These are phyloP conservation scores for Coregonus sp. DNA, from an alignment of 2,797 vertebrate genomes.

Conservation along the genomic window DNA sequence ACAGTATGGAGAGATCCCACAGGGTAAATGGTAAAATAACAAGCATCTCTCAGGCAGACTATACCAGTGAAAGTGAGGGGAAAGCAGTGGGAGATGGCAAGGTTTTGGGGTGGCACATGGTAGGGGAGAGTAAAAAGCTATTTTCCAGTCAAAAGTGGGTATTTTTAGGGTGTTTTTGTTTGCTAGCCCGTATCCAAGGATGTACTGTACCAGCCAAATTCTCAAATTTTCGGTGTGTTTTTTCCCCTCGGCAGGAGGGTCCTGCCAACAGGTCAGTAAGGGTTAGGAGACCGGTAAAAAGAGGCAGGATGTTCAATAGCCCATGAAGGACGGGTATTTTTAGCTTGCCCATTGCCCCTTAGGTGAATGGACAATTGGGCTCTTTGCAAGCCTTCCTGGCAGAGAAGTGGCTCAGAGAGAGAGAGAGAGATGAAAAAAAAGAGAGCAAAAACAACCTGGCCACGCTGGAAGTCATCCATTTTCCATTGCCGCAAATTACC, in stretches of 20 bases:
- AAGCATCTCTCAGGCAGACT: constrained; percentile 45
- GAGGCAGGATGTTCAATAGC: constrained; percentile 66
- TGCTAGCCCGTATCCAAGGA: constrained; percentile 63
- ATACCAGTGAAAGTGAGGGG: constrained; percentile 44
- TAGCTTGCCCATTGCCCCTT: constrained; percentile 58
- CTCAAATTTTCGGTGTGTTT: constrained; percentile 76
- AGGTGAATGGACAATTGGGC: constrained; percentile 76
- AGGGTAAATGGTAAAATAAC: constrained; percentile 55
- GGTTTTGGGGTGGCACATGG: background rate
- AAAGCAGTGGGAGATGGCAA: constrained; percentile 45
- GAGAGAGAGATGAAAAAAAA: constrained; percentile 38
- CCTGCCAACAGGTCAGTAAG: constrained; percentile 76
- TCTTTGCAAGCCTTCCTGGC: constrained; percentile 75
- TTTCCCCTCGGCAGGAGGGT: constrained; percentile 50
- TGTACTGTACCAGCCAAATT: constrained; percentile 67
- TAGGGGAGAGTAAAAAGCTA: constrained; percentile 26
- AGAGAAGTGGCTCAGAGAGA: constrained; percentile 56
- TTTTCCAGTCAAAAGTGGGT: constrained; percentile 52
- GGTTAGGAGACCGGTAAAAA: constrained; percentile 75
- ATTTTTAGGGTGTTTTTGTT: constrained; percentile 79
- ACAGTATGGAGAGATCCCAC: constrained; percentile 41
- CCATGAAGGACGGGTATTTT: constrained; percentile 74
- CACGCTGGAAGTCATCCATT: constrained; percentile 71
- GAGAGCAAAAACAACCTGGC: constrained; percentile 65
- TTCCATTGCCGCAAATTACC: constrained; percentile 64